These are phyloP conservation scores for Microchirus variegatus DNA, from an alignment of 2,797 vertebrate species.

Conservation along the genomic window DNA sequence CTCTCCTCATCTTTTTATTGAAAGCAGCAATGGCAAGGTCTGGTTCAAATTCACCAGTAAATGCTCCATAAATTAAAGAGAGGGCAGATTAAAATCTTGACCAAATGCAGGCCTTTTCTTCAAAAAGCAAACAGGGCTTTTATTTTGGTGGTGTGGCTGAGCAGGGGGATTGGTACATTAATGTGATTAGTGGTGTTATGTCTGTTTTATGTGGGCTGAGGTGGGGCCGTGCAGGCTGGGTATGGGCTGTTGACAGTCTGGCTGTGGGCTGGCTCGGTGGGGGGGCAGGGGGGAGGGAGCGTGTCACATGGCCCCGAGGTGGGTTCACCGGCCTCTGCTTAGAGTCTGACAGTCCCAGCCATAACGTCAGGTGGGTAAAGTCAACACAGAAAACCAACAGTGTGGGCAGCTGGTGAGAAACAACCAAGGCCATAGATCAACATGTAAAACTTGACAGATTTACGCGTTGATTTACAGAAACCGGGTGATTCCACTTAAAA, in stretches of 20 bases:
- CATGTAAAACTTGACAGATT: slow-evolving; percentile 5
- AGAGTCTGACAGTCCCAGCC: slow-evolving; percentile 17
- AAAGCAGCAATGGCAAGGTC: slow-evolving; percentile 73
- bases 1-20: slow-evolving; percentile 67
- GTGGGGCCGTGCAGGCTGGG: slow-evolving; percentile 58
- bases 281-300: slow-evolving; percentile 1
- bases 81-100: slow-evolving; percentile 73
- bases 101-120: slow-evolving; percentile 62
- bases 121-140: slow-evolving; percentile 58
- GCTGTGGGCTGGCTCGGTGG: slow-evolving; percentile 45
- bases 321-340: slow-evolving; percentile 34
- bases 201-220: slow-evolving; percentile 76
- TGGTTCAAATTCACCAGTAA: slow-evolving; percentile 80
- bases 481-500: slow-evolving; percentile 4
- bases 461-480: slow-evolving; percentile 5
- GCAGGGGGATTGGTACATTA: slow-evolving; percentile 66
- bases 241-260: slow-evolving; percentile 52
- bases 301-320: slow-evolving; percentile 36
- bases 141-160: slow-evolving; percentile 61
- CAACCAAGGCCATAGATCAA: slow-evolving; percentile 9
- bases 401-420: slow-evolving; percentile 22
- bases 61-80: slow-evolving; percentile 79
- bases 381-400: slow-evolving; percentile 52
- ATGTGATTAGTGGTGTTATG: slow-evolving; percentile 79
- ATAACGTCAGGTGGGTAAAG: slow-evolving; percentile 39